phyloP scores from a whole-genome alignment of 1,140 invertebrate species.

The roundworm (Caenorhabditis elegans) region WBcel235 BX284602.5:11910001-11910500 shows the following conservation, averaged over 20 bases:
- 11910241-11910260: neutral
- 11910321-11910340: neutral
- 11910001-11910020: constrained; percentile 1
- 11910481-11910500: neutral
- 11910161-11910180: neutral
- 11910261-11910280: neutral
- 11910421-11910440: neutral
- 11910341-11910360: constrained; percentile 32
- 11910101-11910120: constrained; percentile 23
- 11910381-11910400: constrained; percentile 20
- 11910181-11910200: constrained; percentile 32
- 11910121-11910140: constrained; percentile 37
- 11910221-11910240: constrained; percentile 37
- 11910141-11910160: neutral
- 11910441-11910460: neutral
- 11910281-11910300: neutral
- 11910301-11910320: neutral
- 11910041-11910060: constrained; percentile 39
- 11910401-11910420: neutral
- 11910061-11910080: constrained; percentile 39
- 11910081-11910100: constrained; percentile 32
- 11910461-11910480: neutral
- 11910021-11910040: constrained; percentile 40
- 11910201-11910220: constrained; percentile 44
- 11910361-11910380: constrained; percentile 28